Evolutionary conservation across 1,140 invertebrate species (phyloP).

Genomic region (Helicoverpa zea): DNA sequence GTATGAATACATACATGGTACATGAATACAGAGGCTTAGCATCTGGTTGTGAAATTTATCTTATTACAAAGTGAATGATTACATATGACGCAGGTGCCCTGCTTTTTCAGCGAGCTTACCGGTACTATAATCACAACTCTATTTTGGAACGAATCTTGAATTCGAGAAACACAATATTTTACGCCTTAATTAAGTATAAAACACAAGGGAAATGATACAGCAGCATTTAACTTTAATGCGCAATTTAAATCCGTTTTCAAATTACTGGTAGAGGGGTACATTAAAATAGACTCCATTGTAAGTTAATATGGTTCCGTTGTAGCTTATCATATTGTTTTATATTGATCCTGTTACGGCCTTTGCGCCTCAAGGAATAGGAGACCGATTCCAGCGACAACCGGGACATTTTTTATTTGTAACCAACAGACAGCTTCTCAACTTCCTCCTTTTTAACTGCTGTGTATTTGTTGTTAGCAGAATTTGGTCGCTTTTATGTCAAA

Average conservation of each 20-base stretch:
- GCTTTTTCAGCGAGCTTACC: slow-evolving; percentile 50
- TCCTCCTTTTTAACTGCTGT: no score
- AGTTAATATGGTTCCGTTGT: slow-evolving; percentile 14
- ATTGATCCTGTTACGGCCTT: slow-evolving; percentile 3
- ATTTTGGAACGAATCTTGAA: no score
- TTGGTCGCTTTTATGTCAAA: no score
- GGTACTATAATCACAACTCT: no score
- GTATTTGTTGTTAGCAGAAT: no score
- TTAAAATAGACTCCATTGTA: slow-evolving; percentile 13
- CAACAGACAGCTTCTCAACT: no score
- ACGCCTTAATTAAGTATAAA: slow-evolving; percentile 9
- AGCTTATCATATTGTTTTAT: neutral
- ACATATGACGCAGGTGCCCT: slow-evolving; percentile 52
- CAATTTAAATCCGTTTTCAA: slow-evolving; percentile 19
- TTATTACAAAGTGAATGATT: slow-evolving; percentile 57
- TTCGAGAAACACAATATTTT: neutral
- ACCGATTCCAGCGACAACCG: neutral
- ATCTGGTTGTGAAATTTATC: slow-evolving; percentile 39
- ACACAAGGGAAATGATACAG: slow-evolving; percentile 55
- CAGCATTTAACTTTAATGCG: slow-evolving; percentile 49
- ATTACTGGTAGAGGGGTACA: neutral
- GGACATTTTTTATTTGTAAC: neutral
- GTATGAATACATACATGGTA: no score
- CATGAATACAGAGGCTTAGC: neutral
- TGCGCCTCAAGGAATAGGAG: neutral